Percentiles rank a stretch among this genome's conserved stretches.
phyloP scores from a whole-genome alignment of 2,797 vertebrate species.

The Acestrorhynchus altus region DNA sequence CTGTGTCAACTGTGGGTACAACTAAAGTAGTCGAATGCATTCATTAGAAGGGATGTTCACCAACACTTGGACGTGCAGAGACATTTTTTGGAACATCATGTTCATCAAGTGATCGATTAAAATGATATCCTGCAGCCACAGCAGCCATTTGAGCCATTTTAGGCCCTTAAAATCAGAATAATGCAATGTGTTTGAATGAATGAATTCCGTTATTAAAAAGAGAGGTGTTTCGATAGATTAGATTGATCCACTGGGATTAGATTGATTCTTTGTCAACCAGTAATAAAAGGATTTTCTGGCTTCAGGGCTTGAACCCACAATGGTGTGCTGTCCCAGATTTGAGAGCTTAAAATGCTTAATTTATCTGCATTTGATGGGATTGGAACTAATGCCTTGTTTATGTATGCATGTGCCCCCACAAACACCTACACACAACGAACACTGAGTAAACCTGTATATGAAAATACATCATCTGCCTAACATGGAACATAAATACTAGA shows the following conservation, averaged over 20 bases:
- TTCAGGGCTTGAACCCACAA: constrained; percentile 20
- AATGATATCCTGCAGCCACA: too few species aligned
- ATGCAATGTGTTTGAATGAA: too few species aligned
- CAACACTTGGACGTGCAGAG: too few species aligned
- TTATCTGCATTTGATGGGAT: background rate
- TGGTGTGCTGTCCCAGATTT: background rate
- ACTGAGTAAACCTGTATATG: background rate
- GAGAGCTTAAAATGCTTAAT: background rate
- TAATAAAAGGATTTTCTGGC: constrained; percentile 21
- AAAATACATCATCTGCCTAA: background rate
- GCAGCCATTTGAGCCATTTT: too few species aligned
- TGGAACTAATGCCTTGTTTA: background rate
- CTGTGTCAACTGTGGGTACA: too few species aligned
- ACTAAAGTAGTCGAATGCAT: too few species aligned
- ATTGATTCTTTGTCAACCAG: background rate
- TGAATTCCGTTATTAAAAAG: background rate
- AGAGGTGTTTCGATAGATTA: background rate
- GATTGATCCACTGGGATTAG: background rate
- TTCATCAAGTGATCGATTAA: too few species aligned
- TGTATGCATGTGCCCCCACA: background rate
- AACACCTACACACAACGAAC: background rate
- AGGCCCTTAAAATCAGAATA: too few species aligned
- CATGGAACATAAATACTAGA: background rate
- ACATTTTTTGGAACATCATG: too few species aligned
- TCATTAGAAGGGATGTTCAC: too few species aligned